Percentiles rank a stretch among this genome's conserved stretches.
These are phyloP conservation scores for Hippoglossus hippoglossus DNA, from an alignment of 2,797 vertebrate genomes.

Conservation along the genomic window DNA sequence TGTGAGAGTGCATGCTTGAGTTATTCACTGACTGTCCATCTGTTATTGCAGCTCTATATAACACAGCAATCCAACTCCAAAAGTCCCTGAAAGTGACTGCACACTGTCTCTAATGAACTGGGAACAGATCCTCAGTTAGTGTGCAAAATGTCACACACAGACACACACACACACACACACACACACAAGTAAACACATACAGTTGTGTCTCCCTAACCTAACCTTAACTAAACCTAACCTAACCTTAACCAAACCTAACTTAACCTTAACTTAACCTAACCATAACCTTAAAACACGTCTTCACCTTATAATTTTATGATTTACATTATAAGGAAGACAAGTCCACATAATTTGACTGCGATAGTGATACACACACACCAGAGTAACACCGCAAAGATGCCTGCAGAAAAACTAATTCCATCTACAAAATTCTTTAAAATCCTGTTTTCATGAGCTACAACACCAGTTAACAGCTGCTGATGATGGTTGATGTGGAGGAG, in stretches of 20 bases:
- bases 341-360: too few relatives aligned
- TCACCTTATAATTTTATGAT: too few relatives aligned
- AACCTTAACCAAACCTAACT: too few relatives aligned
- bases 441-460: constrained; percentile 14
- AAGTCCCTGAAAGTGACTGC: constrained; percentile 19
- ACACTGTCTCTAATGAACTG: not conserved
- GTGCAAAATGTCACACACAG: not conserved
- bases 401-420: not conserved
- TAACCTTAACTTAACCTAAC: too few relatives aligned
- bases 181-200: not conserved
- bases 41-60: constrained; percentile 54
- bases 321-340: too few relatives aligned
- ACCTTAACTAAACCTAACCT: too few relatives aligned
- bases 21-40: constrained; percentile 50
- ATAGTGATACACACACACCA: not conserved
- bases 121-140: constrained; percentile 4
- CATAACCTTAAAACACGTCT: too few relatives aligned
- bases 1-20: constrained; percentile 18
- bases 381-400: not conserved
- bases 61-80: constrained; percentile 20
- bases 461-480: not conserved
- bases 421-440: constrained; percentile 6
- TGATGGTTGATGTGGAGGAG: constrained; percentile 12
- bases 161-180: not conserved
- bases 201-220: too few relatives aligned